Evolutionary conservation across 2,888 invertebrate genomes (phyloP).

Genomic region (Dryococelus australis): DNA sequence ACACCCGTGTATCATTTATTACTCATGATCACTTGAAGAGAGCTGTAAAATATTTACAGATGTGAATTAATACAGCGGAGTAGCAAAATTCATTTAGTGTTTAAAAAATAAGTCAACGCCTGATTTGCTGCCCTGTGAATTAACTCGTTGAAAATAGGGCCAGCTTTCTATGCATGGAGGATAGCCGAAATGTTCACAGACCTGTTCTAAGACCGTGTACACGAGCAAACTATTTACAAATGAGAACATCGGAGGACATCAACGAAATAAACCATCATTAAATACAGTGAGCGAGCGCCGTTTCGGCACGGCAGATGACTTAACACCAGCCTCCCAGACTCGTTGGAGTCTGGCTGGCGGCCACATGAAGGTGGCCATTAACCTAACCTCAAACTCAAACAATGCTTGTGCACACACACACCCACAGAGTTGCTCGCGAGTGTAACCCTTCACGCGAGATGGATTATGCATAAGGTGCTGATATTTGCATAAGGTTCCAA

Average conservation of each 20-base stretch:
- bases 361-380: background rate
- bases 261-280: background rate
- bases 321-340: background rate
- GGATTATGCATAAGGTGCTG: background rate
- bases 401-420: slow-evolving; percentile 4
- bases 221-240: background rate
- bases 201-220: background rate
- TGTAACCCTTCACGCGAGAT: background rate
- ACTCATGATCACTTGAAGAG: too few relatives aligned
- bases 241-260: background rate
- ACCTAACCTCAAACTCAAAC: background rate
- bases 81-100: too few relatives aligned
- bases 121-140: too few relatives aligned
- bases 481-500: background rate
- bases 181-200: too few relatives aligned
- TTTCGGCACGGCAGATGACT: background rate
- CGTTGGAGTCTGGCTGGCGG: background rate
- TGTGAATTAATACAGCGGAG: too few relatives aligned
- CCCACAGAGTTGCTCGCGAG: background rate
- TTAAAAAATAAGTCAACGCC: too few relatives aligned
- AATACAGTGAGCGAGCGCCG: background rate
- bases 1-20: too few relatives aligned
- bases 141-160: too few relatives aligned
- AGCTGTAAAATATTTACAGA: too few relatives aligned
- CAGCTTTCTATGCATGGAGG: too few relatives aligned